Percentiles rank a stretch among this genome's conserved stretches.
phyloP scores from a whole-genome alignment of 1,140 invertebrate species.

The Anoplolepis gracilipes region DNA sequence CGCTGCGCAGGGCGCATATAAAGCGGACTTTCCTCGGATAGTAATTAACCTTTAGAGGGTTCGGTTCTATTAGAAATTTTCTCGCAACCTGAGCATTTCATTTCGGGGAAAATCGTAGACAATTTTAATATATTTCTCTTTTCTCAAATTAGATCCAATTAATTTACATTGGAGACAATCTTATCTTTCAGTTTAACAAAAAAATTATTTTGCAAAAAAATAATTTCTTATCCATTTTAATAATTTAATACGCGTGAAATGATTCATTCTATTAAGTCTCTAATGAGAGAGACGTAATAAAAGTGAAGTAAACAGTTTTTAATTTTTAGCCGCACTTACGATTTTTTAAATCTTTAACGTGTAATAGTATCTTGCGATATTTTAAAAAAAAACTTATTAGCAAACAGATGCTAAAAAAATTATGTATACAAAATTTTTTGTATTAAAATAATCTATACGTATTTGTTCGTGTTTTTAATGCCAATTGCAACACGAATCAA shows the following conservation, averaged over 20 bases:
- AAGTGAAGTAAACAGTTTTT: too few relatives aligned
- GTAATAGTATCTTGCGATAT: not conserved
- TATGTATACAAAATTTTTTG: not conserved
- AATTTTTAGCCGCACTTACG: too few relatives aligned
- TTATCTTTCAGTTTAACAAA: not conserved
- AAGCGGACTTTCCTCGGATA: constrained; percentile 15
- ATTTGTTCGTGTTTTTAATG: not conserved
- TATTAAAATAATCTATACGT: not conserved
- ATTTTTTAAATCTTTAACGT: too few relatives aligned
- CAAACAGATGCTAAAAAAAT: too few relatives aligned
- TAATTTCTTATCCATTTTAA: not conserved
- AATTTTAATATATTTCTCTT: not conserved
- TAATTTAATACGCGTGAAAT: too few relatives aligned
- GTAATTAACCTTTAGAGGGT: constrained; percentile 32
- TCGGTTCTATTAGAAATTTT: not conserved
- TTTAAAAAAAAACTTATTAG: not conserved
- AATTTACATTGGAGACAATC: not conserved
- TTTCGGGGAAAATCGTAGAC: not conserved
- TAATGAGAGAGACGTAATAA: too few relatives aligned
- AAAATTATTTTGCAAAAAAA: not conserved
- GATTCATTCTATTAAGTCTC: too few relatives aligned
- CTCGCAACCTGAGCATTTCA: not conserved
- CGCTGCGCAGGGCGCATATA: constrained; percentile 16
- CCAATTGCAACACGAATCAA: not conserved
- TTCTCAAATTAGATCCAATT: not conserved